Conservation (phyloP, 1,140 invertebrate species). For the Choristoneura fumiferana region DNA sequence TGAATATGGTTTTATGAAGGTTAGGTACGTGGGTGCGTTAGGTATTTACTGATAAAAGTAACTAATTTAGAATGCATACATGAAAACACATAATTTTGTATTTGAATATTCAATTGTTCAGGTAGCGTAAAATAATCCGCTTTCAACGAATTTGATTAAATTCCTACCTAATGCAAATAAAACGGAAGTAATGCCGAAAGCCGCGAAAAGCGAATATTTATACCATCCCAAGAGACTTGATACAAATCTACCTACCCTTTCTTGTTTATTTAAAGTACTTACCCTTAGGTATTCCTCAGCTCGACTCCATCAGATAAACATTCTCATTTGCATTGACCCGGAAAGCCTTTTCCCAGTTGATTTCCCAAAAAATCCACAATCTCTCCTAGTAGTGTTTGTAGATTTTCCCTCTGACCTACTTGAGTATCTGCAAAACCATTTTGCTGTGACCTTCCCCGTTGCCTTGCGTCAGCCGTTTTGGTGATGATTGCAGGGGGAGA, state of each 20-base stretch:
- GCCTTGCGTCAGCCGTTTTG: slow-evolving; percentile 32
- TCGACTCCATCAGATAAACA: slow-evolving; percentile 44
- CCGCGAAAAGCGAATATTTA: slow-evolving; percentile 10
- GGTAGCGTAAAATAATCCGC: too few species aligned
- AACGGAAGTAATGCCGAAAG: not conserved
- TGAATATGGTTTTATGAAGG: too few species aligned
- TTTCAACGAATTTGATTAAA: too few species aligned
- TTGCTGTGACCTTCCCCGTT: slow-evolving; percentile 41
- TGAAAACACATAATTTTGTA: too few species aligned
- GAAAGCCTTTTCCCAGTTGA: slow-evolving; percentile 57
- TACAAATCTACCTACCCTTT: slow-evolving; percentile 12
- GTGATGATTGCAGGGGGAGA: slow-evolving; percentile 35
- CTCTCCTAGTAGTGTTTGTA: slow-evolving; percentile 68
- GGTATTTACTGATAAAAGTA: too few species aligned
- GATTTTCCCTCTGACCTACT: slow-evolving; percentile 76
- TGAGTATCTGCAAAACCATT: slow-evolving; percentile 54
- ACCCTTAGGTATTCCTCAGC: not conserved
- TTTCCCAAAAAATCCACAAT: slow-evolving; percentile 67
- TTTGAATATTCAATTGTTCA: too few species aligned
- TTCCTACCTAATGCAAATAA: slow-evolving; percentile 3
- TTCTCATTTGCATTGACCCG: slow-evolving; percentile 65
- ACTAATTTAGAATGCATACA: too few species aligned
- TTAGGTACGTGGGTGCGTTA: too few species aligned
- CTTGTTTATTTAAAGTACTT: slow-evolving; percentile 6
- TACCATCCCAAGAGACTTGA: not conserved